phyloP scores from a whole-genome alignment of 2,797 vertebrate genomes.

The Ctenopoma multispine region DNA sequence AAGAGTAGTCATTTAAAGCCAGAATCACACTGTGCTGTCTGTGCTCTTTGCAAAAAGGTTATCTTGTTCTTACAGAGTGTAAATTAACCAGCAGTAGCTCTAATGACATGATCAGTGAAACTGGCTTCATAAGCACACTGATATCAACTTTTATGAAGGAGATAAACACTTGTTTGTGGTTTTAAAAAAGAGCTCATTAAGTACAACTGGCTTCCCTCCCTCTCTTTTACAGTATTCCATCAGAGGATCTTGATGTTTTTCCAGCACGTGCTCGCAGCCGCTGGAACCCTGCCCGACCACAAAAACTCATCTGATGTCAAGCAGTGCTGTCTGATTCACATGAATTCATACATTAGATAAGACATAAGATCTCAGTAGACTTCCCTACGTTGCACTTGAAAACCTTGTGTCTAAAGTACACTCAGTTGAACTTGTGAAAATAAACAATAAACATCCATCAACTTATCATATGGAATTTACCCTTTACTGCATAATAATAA shows the following conservation, averaged over 20 bases:
- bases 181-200: constrained; percentile 37
- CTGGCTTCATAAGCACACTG: constrained; percentile 12
- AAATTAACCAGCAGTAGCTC: constrained; percentile 18
- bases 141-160: constrained; percentile 18
- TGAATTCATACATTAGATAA: constrained; percentile 45
- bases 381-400: too few relatives aligned
- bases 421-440: too few relatives aligned
- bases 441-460: background rate
- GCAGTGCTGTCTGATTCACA: constrained; percentile 14
- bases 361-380: constrained; percentile 2
- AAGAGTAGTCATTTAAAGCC: background rate
- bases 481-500: too few relatives aligned
- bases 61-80: constrained; percentile 1
- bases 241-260: constrained; percentile 29
- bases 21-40: background rate
- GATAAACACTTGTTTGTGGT: constrained; percentile 39
- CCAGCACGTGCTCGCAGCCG: constrained; percentile 13
- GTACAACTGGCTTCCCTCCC: constrained; percentile 14
- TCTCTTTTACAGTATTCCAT: constrained; percentile 36
- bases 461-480: background rate
- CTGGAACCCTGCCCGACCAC: constrained; percentile 37
- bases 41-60: background rate
- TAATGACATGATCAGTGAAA: constrained; percentile 33
- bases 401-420: too few relatives aligned
- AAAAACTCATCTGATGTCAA: constrained; percentile 18